Evolutionary conservation across 2,888 invertebrate species (phyloP).

Genomic region (Synanthedon andrenaeformis): DNA sequence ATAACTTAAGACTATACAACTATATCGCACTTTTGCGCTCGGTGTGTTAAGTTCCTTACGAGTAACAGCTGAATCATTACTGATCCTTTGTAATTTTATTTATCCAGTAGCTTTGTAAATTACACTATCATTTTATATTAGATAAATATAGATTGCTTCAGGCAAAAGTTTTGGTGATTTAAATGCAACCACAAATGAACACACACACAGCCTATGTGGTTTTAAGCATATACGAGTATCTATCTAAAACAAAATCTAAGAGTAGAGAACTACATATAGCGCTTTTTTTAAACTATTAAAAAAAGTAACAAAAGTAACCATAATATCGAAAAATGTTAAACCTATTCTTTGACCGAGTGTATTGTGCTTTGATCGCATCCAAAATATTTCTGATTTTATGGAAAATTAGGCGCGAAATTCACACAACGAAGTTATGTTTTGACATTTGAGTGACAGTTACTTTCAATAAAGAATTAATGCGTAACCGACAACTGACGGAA

Average conservation of each 20-base stretch:
- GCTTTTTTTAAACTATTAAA: too few species aligned
- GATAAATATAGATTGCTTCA: not conserved
- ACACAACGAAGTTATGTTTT: constrained; percentile 38
- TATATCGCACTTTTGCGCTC: too few species aligned
- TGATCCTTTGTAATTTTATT: constrained; percentile 41
- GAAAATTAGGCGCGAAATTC: constrained; percentile 45
- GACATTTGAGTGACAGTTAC: constrained; percentile 65
- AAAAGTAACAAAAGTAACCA: too few species aligned
- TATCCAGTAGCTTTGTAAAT: constrained; percentile 46
- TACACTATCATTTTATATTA: not conserved
- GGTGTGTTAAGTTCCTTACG: not conserved
- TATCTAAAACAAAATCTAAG: too few species aligned
- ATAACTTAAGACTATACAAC: too few species aligned
- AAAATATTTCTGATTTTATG: constrained; percentile 33
- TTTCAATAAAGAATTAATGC: constrained; percentile 53
- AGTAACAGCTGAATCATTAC: constrained; percentile 34
- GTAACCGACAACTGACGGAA: constrained; percentile 43
- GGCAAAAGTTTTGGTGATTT: not conserved
- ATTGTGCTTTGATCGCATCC: constrained; percentile 25
- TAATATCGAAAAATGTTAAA: constrained; percentile 2
- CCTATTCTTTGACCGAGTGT: constrained; percentile 7
- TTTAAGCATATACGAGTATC: too few species aligned
- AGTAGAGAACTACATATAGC: too few species aligned
- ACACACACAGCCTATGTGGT: too few species aligned
- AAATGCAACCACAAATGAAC: too few species aligned